Evolutionary conservation across 1,140 invertebrate genomes (phyloP).

Genomic region (Acromyrmex heyeri): DNA sequence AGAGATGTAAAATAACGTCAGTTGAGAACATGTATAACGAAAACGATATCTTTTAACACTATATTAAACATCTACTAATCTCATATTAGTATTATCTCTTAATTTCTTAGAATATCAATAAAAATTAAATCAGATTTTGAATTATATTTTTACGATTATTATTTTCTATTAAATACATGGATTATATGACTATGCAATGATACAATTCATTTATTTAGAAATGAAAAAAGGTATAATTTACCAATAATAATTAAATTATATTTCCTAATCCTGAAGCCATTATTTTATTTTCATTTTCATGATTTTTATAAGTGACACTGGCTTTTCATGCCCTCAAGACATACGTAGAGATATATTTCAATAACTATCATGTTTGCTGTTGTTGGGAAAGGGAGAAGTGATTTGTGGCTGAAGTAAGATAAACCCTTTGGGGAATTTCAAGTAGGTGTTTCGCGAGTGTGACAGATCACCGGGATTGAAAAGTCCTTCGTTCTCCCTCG

Average conservation of each 20-base stretch:
- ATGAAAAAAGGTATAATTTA: neutral
- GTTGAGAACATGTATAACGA: neutral
- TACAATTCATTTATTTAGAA: neutral
- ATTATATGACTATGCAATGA: neutral
- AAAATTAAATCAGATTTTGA: conserved; percentile 3
- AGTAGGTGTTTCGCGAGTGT: conserved; percentile 7
- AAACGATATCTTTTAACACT: neutral
- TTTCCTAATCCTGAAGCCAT: neutral
- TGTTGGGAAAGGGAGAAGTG: neutral
- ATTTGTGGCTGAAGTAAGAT: conserved; percentile 46
- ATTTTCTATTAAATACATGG: neutral
- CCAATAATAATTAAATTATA: neutral
- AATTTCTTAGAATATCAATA: neutral
- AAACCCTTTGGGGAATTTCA: conserved; percentile 42
- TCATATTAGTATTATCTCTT: neutral
- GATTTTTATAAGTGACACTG: neutral
- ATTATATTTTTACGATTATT: neutral
- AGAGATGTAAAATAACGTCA: neutral
- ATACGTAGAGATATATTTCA: conserved; percentile 23
- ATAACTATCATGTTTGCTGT: conserved; percentile 60
- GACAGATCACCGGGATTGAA: conserved; percentile 43
- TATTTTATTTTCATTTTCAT: neutral
- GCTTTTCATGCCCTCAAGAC: neutral
- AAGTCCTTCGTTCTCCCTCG: neutral
- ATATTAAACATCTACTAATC: neutral